Evolutionary conservation across 2,888 invertebrate species (phyloP).

Genomic region (Nephrotoma guestfalica): DNA sequence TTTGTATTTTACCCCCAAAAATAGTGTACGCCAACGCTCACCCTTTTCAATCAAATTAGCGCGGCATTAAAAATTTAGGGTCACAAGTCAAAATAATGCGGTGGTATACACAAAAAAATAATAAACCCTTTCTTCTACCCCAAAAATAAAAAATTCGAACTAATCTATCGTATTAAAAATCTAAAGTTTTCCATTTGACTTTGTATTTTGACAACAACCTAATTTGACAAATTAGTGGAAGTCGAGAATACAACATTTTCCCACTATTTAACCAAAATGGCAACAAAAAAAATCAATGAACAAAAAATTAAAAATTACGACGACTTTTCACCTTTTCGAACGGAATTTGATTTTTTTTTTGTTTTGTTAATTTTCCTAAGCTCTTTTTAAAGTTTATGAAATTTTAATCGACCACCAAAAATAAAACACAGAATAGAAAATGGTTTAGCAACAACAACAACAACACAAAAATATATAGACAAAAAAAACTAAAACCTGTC

Average conservation of each 20-base stretch:
- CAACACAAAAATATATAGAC: background rate
- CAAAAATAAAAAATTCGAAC: background rate
- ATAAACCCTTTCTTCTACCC: background rate
- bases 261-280: background rate
- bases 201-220: background rate
- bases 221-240: background rate
- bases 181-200: background rate
- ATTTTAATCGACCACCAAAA: background rate
- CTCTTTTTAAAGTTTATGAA: background rate
- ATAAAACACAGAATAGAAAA: background rate
- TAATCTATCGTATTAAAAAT: background rate
- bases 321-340: background rate
- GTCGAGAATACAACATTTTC: background rate
- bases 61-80: background rate
- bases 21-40: background rate
- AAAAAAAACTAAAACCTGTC: background rate
- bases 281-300: background rate
- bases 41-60: background rate
- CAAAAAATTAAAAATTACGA: background rate
- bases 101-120: background rate
- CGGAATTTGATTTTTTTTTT: no score
- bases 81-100: background rate
- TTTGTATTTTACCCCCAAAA: background rate
- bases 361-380: background rate
- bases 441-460: background rate